A percentile compares a stretch with the other conserved stretches of the same genome.
Evolutionary conservation across 2,888 invertebrate genomes (phyloP).

Genomic region (Drosophila eohydei): DNA sequence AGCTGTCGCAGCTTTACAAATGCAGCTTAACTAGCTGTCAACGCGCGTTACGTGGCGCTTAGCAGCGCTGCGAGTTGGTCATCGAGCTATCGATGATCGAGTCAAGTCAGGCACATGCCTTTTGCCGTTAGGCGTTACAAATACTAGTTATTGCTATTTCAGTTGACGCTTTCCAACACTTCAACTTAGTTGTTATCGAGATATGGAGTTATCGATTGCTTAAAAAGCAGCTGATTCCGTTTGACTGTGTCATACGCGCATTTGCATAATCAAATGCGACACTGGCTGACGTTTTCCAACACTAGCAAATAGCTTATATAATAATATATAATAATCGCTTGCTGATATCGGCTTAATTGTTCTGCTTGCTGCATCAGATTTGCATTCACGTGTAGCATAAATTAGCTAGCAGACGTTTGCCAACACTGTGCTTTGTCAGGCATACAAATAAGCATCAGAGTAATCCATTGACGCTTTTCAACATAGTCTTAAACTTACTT

Average conservation of each 20-base stretch:
- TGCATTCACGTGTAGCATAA: too few relatives aligned
- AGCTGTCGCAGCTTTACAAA: neutral
- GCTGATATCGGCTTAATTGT: too few relatives aligned
- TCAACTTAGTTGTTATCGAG: neutral
- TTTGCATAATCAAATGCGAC: too few relatives aligned
- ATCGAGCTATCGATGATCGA: neutral
- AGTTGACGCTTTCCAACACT: neutral
- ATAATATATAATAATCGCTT: too few relatives aligned
- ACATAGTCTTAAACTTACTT: neutral
- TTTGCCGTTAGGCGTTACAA: neutral
- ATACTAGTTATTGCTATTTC: neutral
- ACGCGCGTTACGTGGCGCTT: neutral
- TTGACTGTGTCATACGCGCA: too few relatives aligned
- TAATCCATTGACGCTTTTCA: neutral
- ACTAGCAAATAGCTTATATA: too few relatives aligned
- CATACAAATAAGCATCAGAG: neutral
- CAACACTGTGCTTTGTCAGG: neutral
- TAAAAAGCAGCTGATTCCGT: too few relatives aligned
- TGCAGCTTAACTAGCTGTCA: constrained; percentile 1
- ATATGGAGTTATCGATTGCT: neutral
- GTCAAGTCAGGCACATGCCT: neutral
- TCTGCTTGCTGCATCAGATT: too few relatives aligned
- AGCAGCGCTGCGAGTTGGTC: neutral
- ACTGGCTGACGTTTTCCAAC: too few relatives aligned
- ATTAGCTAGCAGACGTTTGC: neutral